Conservation (phyloP, 2,797 vertebrate species). For the Champsocephalus gunnari region DNA sequence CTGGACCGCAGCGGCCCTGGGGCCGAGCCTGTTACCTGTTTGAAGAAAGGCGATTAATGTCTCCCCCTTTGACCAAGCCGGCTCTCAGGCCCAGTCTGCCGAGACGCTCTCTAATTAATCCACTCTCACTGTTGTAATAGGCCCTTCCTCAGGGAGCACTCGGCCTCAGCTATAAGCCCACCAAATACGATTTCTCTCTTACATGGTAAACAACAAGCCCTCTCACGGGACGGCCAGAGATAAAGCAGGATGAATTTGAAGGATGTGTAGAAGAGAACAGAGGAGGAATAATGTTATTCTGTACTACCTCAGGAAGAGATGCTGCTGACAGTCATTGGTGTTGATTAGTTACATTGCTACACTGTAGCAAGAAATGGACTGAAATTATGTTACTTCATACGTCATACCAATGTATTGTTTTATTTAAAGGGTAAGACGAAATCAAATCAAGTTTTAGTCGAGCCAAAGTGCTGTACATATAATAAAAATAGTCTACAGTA, state of each 20-base stretch:
- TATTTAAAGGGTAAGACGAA: slow-evolving; percentile 16
- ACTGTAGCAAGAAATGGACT: slow-evolving; percentile 21
- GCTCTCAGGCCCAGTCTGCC: slow-evolving; percentile 83
- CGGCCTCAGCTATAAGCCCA: slow-evolving; percentile 71
- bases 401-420: slow-evolving; percentile 24
- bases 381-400: slow-evolving; percentile 26
- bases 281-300: slow-evolving; percentile 43
- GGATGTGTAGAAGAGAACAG: slow-evolving; percentile 36
- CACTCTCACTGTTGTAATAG: slow-evolving; percentile 96
- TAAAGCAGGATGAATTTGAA: slow-evolving; percentile 60
- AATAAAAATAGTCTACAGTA: too few species aligned
- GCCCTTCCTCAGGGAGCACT: slow-evolving; percentile 87
- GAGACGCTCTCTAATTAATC: slow-evolving; percentile 96
- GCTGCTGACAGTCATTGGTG: slow-evolving; percentile 34
- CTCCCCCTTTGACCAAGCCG: slow-evolving; percentile 86
- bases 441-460: too few species aligned
- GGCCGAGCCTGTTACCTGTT: slow-evolving; percentile 81
- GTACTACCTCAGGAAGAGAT: slow-evolving; percentile 28
- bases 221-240: slow-evolving; percentile 73
- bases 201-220: slow-evolving; percentile 92
- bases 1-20: slow-evolving; percentile 70
- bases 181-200: slow-evolving; percentile 94
- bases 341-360: slow-evolving; percentile 38
- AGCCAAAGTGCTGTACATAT: too few species aligned
- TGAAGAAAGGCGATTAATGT: slow-evolving; percentile 82